Conservation (phyloP, 2,888 invertebrate species). For the Trissonchulus latispiculum region DNA sequence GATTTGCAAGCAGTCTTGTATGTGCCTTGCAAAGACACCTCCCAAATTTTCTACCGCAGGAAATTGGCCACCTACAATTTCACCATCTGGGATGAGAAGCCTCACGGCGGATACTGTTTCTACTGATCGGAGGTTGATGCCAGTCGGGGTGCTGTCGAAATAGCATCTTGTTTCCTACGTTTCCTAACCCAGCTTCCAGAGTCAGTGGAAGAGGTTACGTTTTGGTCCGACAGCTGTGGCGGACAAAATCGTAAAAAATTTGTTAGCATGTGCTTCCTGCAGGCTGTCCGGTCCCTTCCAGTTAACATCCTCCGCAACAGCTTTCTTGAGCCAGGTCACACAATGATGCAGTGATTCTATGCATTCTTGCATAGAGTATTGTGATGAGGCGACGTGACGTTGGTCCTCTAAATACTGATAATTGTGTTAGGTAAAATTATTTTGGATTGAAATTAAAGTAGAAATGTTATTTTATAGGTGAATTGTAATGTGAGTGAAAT, state of each 20-base stretch:
- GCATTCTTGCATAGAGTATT: constrained; percentile 13
- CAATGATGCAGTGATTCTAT: constrained; percentile 20
- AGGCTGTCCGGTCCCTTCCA: not conserved
- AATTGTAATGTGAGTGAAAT: too few relatives aligned
- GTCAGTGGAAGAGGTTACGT: not conserved
- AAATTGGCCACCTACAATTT: constrained; percentile 18
- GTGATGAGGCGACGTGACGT: too few relatives aligned
- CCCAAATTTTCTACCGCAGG: constrained; percentile 16
- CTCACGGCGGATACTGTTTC: constrained; percentile 12
- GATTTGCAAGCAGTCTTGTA: constrained; percentile 17
- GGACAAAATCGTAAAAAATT: constrained; percentile 16
- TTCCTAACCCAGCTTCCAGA: constrained; percentile 17
- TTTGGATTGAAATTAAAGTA: too few relatives aligned
- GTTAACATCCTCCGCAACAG: not conserved
- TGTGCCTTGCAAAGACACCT: constrained; percentile 8
- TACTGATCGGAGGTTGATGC: constrained; percentile 19
- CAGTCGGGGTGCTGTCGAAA: constrained; percentile 13
- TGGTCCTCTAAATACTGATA: too few relatives aligned
- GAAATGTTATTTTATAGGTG: too few relatives aligned
- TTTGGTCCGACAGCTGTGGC: constrained; percentile 18
- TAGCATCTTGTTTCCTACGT: constrained; percentile 2
- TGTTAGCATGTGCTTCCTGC: not conserved
- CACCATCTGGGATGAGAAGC: constrained; percentile 1
- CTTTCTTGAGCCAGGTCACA: constrained; percentile 19
- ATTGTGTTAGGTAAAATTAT: too few relatives aligned